Evolutionary conservation across 2,888 invertebrate species (phyloP).

Genomic region (Lomographa bimaculata): DNA sequence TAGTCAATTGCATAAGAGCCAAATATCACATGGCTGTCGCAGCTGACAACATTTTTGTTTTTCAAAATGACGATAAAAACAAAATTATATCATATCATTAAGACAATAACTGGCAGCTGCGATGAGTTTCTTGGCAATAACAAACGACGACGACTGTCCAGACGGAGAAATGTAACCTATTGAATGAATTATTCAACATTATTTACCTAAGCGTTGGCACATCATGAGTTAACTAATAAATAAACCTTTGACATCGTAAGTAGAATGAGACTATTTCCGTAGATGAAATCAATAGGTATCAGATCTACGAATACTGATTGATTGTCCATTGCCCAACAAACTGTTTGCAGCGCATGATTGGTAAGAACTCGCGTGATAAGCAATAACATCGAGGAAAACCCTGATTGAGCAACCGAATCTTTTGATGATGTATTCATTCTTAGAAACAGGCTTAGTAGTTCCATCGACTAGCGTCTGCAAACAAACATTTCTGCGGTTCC

Average conservation of each 20-base stretch:
- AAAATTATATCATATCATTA: conserved; percentile 18
- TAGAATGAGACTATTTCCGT: conserved; percentile 12
- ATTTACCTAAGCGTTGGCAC: conserved; percentile 12
- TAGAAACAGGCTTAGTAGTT: conserved; percentile 4
- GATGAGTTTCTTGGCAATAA: conserved; percentile 64
- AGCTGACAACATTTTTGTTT: conserved; percentile 54
- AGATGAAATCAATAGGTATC: conserved; percentile 23
- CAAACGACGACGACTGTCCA: conserved; percentile 27
- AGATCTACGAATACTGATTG: conserved; percentile 1
- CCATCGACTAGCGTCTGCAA: conserved; percentile 15
- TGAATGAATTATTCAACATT: conserved; percentile 16
- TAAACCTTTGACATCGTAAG: conserved; percentile 9
- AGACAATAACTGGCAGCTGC: conserved; percentile 58
- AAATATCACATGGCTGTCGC: conserved; percentile 52
- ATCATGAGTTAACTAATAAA: conserved; percentile 14
- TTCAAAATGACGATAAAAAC: conserved; percentile 52
- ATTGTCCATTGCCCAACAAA: conserved; percentile 24
- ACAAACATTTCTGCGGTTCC: conserved; percentile 18
- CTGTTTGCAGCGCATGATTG: conserved; percentile 7
- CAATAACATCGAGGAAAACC: conserved; percentile 15
- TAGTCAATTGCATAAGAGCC: conserved; percentile 70
- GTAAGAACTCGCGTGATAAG: conserved; percentile 16
- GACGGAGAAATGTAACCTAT: conserved; percentile 23
- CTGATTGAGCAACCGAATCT: conserved; percentile 14
- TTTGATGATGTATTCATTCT: conserved; percentile 21